A percentile compares a stretch with the other conserved stretches of the same genome.
Evolutionary conservation across 1,140 invertebrate genomes (phyloP).

Genomic region (Tetragonula clypearis): DNA sequence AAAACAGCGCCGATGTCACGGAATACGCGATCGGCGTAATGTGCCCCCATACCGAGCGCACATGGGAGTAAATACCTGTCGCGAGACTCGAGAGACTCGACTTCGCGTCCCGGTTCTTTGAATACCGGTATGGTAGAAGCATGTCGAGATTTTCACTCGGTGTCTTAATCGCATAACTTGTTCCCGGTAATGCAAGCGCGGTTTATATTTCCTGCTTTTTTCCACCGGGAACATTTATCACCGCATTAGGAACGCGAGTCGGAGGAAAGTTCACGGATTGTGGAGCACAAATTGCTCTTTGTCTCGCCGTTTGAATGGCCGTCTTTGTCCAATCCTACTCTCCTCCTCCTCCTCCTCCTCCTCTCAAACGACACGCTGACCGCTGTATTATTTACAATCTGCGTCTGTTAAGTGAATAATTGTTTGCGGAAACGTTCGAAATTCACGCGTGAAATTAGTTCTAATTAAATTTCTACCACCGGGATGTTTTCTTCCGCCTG

Average conservation of each 20-base stretch:
- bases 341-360: too few species aligned
- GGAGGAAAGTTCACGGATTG: constrained; percentile 43
- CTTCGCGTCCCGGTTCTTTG: constrained; percentile 48
- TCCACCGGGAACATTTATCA: constrained; percentile 26
- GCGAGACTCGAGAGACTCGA: constrained; percentile 25
- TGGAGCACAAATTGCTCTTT: constrained; percentile 35
- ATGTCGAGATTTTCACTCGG: constrained; percentile 47
- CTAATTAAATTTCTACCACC: constrained; percentile 6
- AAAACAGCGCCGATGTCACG: constrained; percentile 49
- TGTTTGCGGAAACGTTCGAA: constrained; percentile 1
- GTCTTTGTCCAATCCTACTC: background rate
- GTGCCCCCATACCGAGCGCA: constrained; percentile 30
- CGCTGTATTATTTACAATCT: constrained; percentile 1
- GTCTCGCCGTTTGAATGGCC: background rate
- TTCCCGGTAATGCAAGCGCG: constrained; percentile 46
- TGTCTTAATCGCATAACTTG: constrained; percentile 53
- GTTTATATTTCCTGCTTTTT: constrained; percentile 54
- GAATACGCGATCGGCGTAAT: constrained; percentile 46
- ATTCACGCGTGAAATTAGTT: constrained; percentile 26
- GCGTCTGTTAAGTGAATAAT: background rate
- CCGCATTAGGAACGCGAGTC: constrained; percentile 23
- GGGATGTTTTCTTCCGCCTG: background rate
- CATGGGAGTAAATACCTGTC: constrained; percentile 44
- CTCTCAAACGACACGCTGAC: too few species aligned
- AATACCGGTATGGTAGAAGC: constrained; percentile 53